These are phyloP conservation scores for Pristis pectinata DNA, from an alignment of 2,797 vertebrate species.

Conservation along the genomic window DNA sequence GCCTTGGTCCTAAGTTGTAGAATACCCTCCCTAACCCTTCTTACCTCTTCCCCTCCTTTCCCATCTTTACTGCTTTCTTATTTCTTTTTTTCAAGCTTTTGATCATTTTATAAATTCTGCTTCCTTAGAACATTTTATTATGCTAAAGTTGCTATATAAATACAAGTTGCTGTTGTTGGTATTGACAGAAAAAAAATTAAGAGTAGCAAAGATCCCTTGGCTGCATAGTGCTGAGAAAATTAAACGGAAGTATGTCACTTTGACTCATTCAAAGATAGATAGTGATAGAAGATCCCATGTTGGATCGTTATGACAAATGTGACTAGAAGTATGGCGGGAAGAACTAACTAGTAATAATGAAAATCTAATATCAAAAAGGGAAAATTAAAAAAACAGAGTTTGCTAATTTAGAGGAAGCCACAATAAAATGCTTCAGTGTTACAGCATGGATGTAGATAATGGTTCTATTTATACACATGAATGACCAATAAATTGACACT, in stretches of 20 bases:
- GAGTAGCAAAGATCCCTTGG: not conserved
- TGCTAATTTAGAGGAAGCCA: not conserved
- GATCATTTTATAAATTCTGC: not conserved
- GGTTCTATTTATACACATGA: not conserved
- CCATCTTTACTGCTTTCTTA: too few relatives aligned
- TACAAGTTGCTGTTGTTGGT: not conserved
- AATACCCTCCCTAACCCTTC: too few relatives aligned
- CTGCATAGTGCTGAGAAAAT: not conserved
- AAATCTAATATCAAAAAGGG: not conserved
- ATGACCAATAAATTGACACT: constrained; percentile 1
- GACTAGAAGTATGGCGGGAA: not conserved
- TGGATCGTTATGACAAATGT: not conserved
- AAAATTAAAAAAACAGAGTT: not conserved
- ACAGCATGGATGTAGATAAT: not conserved
- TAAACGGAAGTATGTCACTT: not conserved
- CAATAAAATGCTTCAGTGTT: not conserved
- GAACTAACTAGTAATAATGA: not conserved
- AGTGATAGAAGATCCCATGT: not conserved
- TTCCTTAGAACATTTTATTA: not conserved
- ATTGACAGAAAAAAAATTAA: not conserved
- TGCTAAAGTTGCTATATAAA: not conserved
- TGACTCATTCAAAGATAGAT: too few relatives aligned
- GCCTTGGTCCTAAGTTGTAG: too few relatives aligned
- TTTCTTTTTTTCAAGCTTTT: not conserved
- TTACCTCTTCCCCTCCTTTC: too few relatives aligned